Evolutionary conservation across 2,888 invertebrate genomes (phyloP).

Genomic region (Leucophenga montana): DNA sequence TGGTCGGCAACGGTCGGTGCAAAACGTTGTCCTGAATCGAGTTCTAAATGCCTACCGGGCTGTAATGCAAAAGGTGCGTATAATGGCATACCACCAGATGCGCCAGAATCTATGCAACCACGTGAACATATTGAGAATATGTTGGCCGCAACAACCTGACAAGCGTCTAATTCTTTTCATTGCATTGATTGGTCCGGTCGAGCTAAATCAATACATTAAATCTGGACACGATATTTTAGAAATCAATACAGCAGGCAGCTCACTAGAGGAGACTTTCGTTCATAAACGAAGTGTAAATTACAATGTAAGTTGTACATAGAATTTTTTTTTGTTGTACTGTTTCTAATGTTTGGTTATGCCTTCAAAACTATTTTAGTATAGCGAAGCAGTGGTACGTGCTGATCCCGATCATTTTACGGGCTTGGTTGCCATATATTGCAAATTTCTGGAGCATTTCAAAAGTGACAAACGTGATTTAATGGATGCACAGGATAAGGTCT

Average conservation of each 20-base stretch:
- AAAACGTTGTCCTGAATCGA: conserved; percentile 74
- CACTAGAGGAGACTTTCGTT: conserved; percentile 75
- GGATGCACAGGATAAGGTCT: no score
- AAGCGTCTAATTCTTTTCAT: conserved; percentile 85
- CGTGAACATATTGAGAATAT: conserved; percentile 81
- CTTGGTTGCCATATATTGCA: conserved; percentile 80
- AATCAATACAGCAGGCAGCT: conserved; percentile 74
- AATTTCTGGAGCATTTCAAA: conserved; percentile 75
- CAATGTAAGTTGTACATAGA: conserved; percentile 53
- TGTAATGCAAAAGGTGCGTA: conserved; percentile 82
- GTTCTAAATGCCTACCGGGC: conserved; percentile 79
- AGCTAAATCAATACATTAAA: conserved; percentile 88
- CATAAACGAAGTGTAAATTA: conserved; percentile 75
- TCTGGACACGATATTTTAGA: conserved; percentile 77
- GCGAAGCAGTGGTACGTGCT: conserved; percentile 75
- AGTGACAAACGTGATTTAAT: no score
- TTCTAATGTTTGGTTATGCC: no score
- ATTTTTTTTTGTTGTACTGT: no score
- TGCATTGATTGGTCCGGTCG: conserved; percentile 95
- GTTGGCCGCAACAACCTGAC: conserved; percentile 75
- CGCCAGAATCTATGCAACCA: conserved; percentile 77
- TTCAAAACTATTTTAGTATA: conserved; percentile 81
- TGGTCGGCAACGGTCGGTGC: conserved; percentile 86
- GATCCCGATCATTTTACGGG: conserved; percentile 89
- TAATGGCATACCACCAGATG: conserved; percentile 84